A percentile compares a stretch with the other conserved stretches of the same genome.
Evolutionary conservation across 1,140 invertebrate species (phyloP).

Genomic region (Tribolium castaneum): DNA sequence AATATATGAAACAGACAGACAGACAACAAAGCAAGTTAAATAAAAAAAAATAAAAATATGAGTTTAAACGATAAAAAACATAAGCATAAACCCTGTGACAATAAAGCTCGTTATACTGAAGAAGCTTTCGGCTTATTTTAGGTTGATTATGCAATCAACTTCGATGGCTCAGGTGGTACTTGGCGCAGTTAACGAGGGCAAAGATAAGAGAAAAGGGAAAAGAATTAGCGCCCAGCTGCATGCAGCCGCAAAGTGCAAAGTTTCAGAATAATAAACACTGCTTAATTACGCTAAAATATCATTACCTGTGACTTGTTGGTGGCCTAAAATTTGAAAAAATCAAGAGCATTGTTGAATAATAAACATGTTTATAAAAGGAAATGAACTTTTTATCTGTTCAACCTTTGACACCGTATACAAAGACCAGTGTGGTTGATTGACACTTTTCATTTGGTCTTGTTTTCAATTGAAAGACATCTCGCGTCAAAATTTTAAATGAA

Average conservation of each 20-base stretch:
- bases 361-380: slow-evolving; percentile 57
- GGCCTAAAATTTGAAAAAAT: slow-evolving; percentile 22
- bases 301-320: neutral
- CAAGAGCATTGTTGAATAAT: slow-evolving; percentile 47
- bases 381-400: slow-evolving; percentile 60
- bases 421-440: slow-evolving; percentile 55
- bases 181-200: slow-evolving; percentile 38
- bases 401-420: slow-evolving; percentile 55
- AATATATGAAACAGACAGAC: too few relatives aligned
- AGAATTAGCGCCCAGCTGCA: slow-evolving; percentile 40
- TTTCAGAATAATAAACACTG: slow-evolving; percentile 40
- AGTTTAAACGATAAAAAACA: too few relatives aligned
- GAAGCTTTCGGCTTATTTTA: slow-evolving; percentile 26
- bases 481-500: slow-evolving; percentile 51
- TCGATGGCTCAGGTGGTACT: slow-evolving; percentile 36
- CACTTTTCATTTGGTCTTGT: slow-evolving; percentile 58
- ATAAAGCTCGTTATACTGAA: neutral
- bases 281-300: slow-evolving; percentile 37
- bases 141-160: slow-evolving; percentile 38
- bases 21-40: too few relatives aligned
- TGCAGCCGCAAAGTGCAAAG: slow-evolving; percentile 31
- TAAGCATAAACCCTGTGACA: neutral
- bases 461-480: slow-evolving; percentile 56
- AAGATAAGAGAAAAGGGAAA: slow-evolving; percentile 25
- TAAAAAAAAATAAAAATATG: too few relatives aligned